Evolutionary conservation across 2,888 invertebrate species (phyloP).

Genomic region (Cataglyphis livida): DNA sequence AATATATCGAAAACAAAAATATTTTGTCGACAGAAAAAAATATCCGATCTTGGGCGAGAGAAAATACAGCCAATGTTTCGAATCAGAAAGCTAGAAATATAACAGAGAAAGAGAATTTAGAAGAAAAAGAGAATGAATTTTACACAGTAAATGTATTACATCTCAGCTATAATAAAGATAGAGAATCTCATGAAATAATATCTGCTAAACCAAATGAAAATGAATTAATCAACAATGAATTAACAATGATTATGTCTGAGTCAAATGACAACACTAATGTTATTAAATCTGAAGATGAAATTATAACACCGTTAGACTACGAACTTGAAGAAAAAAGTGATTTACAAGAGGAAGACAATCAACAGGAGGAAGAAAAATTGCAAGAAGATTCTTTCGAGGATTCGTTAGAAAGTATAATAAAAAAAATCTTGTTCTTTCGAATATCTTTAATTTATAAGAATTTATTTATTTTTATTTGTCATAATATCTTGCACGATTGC

Average conservation of each 20-base stretch:
- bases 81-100: background rate
- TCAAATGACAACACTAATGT: background rate
- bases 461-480: conserved; percentile 16
- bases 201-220: conserved; percentile 54
- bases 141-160: conserved; percentile 72
- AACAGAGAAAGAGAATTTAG: background rate
- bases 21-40: background rate
- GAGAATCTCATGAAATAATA: conserved; percentile 60
- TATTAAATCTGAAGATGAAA: background rate
- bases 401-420: conserved; percentile 15
- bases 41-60: conserved; percentile 44
- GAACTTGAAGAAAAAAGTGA: background rate
- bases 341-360: background rate
- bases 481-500: background rate
- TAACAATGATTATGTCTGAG: background rate
- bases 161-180: conserved; percentile 69
- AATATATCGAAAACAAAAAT: background rate
- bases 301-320: background rate
- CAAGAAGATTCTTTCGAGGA: conserved; percentile 14
- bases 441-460: background rate
- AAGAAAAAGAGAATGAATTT: conserved; percentile 24
- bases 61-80: conserved; percentile 11
- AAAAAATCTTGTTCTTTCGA: background rate
- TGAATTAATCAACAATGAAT: background rate
- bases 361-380: background rate